Base-by-base conservation (phyloP, 2,888 invertebrate species). In the Parasteatoda lunata region DNA sequence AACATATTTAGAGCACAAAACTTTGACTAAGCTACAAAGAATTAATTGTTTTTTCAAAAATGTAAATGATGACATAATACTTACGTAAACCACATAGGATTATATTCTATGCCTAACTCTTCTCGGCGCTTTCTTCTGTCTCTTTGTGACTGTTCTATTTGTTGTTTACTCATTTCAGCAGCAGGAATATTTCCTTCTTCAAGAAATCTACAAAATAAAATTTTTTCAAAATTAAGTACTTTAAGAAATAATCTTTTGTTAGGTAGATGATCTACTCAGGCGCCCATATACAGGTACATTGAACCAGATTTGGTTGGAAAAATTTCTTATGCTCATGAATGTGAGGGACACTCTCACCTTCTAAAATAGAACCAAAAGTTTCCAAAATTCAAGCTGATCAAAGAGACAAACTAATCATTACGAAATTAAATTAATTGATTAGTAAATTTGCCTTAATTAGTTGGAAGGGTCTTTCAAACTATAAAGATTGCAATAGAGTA, bases 161-260 rank as follows among this genome's bases (percentile, higher is more conserved):
- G 93, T 80, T 94, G 93, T 92, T 96, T 96, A 90, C 94, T 92
- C 47, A 93, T 92, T 91, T 96, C 96, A 0, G 96, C 96, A 0
- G 94, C 93, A 4, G 94, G 93, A 83, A 96, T 93, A 91, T 95
- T 94, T 0, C 96, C 96, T 90, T 95, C 94, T 91, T 96, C 96
- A 52, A 96, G 91, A 3, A 95, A 94, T 88, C 93, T 93, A 45
- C n/a, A 66, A 52, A 49, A 72, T 7, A 30, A 30, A 30, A 11
- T n/a, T n/a, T 80, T 65, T 83, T 52, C 7, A 70, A n/a, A 64
- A 13, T n/a, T 8, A n/a, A 9, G 59, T 71, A n/a, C 48, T 76
- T 30, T 65, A 48, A 8, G 45, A 72, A 7, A 59, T 54, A 79
- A 48, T 9, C 59, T 15, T 45, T 30, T 51, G 5, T 77, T 11